Evolutionary conservation across 2,888 invertebrate species (phyloP).

Genomic region (Trissoscelio sp.): DNA sequence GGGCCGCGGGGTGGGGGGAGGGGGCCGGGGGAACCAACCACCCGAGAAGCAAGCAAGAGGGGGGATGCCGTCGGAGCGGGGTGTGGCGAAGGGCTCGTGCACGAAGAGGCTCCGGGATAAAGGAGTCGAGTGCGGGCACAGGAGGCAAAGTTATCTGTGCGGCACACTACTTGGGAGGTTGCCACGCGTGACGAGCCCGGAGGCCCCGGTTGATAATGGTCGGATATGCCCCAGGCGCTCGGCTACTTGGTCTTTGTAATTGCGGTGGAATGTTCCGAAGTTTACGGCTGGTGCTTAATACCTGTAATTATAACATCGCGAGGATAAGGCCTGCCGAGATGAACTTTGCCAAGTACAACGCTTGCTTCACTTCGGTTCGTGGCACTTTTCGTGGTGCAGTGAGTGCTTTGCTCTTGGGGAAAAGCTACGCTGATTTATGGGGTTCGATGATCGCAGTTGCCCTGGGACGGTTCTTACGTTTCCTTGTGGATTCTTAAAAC

Average conservation of each 20-base stretch:
- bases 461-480: neutral
- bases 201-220: constrained; percentile 18
- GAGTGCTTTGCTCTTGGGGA: constrained; percentile 6
- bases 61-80: constrained; percentile 54
- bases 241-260: constrained; percentile 8
- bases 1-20: constrained; percentile 47
- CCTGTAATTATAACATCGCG: constrained; percentile 30
- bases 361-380: neutral
- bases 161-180: constrained; percentile 16
- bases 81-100: constrained; percentile 61
- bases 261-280: constrained; percentile 19
- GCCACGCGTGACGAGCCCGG: constrained; percentile 18
- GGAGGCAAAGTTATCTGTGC: constrained; percentile 15
- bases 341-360: constrained; percentile 6
- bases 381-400: constrained; percentile 4
- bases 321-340: constrained; percentile 23
- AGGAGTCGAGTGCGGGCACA: constrained; percentile 21
- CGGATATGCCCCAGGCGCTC: constrained; percentile 5
- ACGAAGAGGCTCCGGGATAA: constrained; percentile 13
- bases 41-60: constrained; percentile 68
- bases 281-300: constrained; percentile 30
- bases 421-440: neutral
- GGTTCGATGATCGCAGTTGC: neutral
- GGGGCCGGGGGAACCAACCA: constrained; percentile 56
- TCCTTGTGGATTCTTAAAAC: neutral